Evolutionary conservation across 2,113 vertebrate genomes (phyloP).

Genomic region (Ardeotis arabs): DNA sequence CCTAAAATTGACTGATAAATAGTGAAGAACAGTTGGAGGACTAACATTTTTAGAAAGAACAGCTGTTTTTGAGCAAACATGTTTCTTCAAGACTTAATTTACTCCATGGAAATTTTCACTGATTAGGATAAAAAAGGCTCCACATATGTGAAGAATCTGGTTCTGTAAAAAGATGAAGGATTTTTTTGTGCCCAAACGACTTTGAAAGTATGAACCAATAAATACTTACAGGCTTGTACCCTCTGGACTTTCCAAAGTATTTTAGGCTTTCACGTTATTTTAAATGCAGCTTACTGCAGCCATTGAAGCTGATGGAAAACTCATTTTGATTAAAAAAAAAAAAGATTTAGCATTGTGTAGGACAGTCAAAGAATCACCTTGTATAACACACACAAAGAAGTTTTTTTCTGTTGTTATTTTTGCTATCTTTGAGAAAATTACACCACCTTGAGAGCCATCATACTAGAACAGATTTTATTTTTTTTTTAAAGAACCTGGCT

Average conservation of each 20-base stretch:
- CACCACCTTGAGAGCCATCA: not conserved
- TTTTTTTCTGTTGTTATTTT: not conserved
- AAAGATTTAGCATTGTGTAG: not conserved
- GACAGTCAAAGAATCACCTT: not conserved
- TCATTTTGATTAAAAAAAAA: not conserved
- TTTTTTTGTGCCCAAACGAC: not conserved
- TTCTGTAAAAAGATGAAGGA: not conserved
- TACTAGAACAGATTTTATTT: not conserved
- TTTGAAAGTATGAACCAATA: not conserved
- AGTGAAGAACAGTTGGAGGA: not conserved
- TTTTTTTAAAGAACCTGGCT: not conserved
- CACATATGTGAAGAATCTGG: rapidly evolving
- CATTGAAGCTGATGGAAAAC: not conserved
- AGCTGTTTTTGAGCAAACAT: not conserved
- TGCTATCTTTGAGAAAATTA: not conserved
- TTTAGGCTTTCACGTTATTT: not conserved
- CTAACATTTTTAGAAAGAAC: not conserved
- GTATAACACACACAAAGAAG: not conserved
- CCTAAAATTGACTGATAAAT: not conserved
- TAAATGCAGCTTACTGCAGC: not conserved
- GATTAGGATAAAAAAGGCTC: not conserved
- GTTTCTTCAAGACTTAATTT: not conserved
- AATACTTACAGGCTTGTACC: not conserved
- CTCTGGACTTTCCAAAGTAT: not conserved
- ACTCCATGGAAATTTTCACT: not conserved